phyloP scores from a whole-genome alignment of 2,113 vertebrate species.

The Bubo bubo region DNA sequence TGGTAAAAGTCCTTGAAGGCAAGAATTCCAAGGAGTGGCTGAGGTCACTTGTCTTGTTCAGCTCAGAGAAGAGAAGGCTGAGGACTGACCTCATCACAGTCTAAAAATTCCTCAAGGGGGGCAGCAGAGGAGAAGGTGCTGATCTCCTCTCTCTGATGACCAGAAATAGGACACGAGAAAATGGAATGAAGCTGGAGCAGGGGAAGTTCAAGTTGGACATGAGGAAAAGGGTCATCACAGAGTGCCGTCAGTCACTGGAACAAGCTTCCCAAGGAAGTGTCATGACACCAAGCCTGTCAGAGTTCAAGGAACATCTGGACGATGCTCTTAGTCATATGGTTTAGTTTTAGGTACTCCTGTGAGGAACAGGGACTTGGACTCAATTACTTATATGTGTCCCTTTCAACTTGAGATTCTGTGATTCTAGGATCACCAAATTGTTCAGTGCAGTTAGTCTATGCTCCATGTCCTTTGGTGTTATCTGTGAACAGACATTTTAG shows the following conservation, averaged over 20 bases:
- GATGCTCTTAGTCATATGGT: not conserved
- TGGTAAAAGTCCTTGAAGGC: too few species aligned
- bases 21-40: not conserved
- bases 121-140: not conserved
- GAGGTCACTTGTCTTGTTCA: not conserved
- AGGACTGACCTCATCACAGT: not conserved
- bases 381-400: fast-evolving
- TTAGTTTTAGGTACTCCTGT: not conserved
- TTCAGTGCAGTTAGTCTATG: not conserved
- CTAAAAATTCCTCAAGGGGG: fast-evolving
- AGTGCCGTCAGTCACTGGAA: not conserved
- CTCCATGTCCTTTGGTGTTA: not conserved
- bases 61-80: not conserved
- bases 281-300: not conserved
- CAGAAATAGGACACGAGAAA: fast-evolving
- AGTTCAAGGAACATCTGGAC: not conserved
- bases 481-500: not conserved
- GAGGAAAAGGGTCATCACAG: not conserved
- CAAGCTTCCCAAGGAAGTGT: not conserved
- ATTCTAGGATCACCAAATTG: not conserved
- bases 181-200: not conserved
- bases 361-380: not conserved
- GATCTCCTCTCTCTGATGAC: not conserved
- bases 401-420: not conserved
- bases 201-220: not conserved